Conservation (phyloP, 2,113 vertebrate species). For the Corvus cornix region DNA sequence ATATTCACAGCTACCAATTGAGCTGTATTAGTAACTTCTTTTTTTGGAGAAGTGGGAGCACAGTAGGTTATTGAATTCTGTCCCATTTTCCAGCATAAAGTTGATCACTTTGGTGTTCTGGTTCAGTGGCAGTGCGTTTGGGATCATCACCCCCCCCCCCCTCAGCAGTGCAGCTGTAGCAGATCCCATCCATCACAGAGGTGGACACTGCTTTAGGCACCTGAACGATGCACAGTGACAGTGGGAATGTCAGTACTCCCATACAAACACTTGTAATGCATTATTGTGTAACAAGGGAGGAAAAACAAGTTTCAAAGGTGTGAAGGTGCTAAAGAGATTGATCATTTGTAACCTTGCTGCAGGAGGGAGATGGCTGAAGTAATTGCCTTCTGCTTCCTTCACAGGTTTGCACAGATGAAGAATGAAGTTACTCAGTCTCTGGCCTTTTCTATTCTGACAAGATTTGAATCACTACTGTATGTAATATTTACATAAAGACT, state of each 20-base stretch:
- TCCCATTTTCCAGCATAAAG: neutral
- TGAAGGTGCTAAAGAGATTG: neutral
- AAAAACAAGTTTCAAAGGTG: neutral
- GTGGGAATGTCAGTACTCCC: too few relatives aligned
- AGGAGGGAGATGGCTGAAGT: neutral
- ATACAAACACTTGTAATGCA: neutral
- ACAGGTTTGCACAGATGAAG: conserved; percentile 98
- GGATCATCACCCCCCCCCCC: neutral
- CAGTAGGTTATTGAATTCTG: neutral
- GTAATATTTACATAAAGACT: conserved; percentile 82
- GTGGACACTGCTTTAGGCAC: neutral
- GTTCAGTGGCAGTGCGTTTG: neutral
- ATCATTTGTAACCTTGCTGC: neutral
- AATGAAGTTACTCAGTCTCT: conserved; percentile 74
- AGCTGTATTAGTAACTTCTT: neutral
- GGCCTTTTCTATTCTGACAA: conserved; percentile 62
- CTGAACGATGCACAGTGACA: rapidly evolving
- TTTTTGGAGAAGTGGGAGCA: neutral
- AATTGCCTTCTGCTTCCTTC: neutral
- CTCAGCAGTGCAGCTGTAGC: neutral
- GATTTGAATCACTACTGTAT: conserved; percentile 88
- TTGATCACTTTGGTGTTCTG: neutral
- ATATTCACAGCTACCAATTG: neutral
- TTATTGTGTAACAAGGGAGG: neutral
- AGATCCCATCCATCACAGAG: neutral